These are phyloP conservation scores for Stenchaetothrips biformis DNA, from an alignment of 2,888 invertebrate species.

Conservation along the genomic window DNA sequence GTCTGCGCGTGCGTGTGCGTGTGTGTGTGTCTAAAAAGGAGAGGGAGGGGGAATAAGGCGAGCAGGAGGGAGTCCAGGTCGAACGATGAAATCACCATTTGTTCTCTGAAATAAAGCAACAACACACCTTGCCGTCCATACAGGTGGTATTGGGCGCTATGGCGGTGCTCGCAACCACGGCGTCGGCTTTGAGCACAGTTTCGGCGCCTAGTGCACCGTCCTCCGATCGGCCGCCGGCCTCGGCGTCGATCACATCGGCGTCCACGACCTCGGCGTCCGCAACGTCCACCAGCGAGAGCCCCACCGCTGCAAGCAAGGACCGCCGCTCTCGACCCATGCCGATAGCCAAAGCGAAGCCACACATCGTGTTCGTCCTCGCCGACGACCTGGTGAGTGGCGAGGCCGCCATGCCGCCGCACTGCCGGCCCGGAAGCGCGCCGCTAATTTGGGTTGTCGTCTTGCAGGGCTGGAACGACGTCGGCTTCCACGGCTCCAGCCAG, in stretches of 20 bases:
- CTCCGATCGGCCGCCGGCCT: not conserved
- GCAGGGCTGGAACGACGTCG: slow-evolving; percentile 88
- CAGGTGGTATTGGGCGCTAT: not conserved
- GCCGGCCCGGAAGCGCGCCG: not conserved
- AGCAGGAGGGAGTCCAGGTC: too few relatives aligned
- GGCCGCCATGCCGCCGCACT: not conserved
- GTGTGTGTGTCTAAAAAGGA: too few relatives aligned
- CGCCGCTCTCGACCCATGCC: not conserved
- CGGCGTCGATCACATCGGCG: not conserved
- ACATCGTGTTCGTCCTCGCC: slow-evolving; percentile 72
- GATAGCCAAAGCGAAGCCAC: slow-evolving; percentile 45
- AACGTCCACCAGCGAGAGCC: not conserved
- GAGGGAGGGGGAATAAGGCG: too few relatives aligned
- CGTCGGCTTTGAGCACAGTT: not conserved
- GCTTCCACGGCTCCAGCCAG: slow-evolving; percentile 82
- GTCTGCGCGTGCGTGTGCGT: too few relatives aligned
- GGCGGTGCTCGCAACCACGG: not conserved
- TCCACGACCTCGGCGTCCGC: not conserved
- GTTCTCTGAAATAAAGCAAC: too few relatives aligned
- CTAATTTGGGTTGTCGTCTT: not conserved
- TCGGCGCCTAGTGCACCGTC: not conserved
- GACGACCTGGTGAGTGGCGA: slow-evolving; percentile 68
- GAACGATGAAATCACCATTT: too few relatives aligned
- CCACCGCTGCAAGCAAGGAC: not conserved
- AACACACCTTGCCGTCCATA: not conserved